Base-by-base conservation (phyloP, 53 echinoderm and acorn worm species). In the Hippasteria phrygiana region DNA sequence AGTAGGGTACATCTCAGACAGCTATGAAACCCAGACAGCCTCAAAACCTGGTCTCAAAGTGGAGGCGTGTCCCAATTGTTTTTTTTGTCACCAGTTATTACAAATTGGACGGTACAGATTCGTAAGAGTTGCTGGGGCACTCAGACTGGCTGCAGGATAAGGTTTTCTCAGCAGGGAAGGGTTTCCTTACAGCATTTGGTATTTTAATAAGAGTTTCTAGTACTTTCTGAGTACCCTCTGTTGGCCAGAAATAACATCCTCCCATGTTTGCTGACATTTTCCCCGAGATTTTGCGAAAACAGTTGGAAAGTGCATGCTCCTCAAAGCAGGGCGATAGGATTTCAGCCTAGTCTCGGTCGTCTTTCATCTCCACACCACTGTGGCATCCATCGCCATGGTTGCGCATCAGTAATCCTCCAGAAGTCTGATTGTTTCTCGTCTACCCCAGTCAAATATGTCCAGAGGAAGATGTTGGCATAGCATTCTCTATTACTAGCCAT, bases 241-340 rank as follows among this genome's bases (percentile, higher is more conserved):
- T 41, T 41, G 72, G 13, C 72, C 13, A 41, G 72, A n/a, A 72
- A 41, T 42, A 34, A 34, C 67, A 66, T 26, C 35, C 16, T 34
- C 13, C n/a, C 18, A 24, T 39, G 40, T 72, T 41, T 72, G 72
- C 72, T 20, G 12, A 72, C 43, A 70, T 37, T 37, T 17, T 37
- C 31, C 72, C 72, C 72, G 24, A 39, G 14, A 17, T n/a, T n/a
- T 41, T 72, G 42, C 41, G 20, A 72, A 72, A 72, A 72, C 72
- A 72, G 40, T 24, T 7, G 41, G 40, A 22, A 34, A 17, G 72
- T 67, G 72, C 3, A 72, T 37, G 20, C 34, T 66, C 5, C 67
- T 18, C 41, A 17, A 42, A 8, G 20, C 22, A 10, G 26, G 13
- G 35, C 9, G 72, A 66, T 34, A 72, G 41, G 72, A 24, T 72